Percentiles rank a stretch among this genome's conserved stretches.
phyloP scores from a whole-genome alignment of 1,140 invertebrate species.

The Pemphigus obesinymphae region DNA sequence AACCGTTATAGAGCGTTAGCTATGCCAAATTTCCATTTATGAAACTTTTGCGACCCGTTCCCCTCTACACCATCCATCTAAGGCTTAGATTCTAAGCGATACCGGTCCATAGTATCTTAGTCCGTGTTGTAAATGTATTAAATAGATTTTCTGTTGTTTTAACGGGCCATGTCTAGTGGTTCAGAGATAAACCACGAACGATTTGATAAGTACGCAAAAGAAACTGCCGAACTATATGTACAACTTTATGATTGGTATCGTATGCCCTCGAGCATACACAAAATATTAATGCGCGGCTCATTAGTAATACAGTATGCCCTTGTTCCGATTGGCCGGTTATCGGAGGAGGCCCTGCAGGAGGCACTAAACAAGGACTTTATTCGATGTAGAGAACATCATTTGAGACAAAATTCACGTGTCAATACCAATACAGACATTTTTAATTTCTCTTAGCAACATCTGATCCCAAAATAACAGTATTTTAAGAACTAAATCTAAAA shows the following conservation, averaged over 20 bases:
- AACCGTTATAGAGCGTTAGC: too few species aligned
- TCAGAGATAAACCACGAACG: conserved; percentile 40
- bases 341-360: conserved; percentile 46
- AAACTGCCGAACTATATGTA: conserved; percentile 46
- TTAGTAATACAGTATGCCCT: conserved; percentile 46
- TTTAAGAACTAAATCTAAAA: not conserved
- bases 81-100: too few species aligned
- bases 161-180: too few species aligned
- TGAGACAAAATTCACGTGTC: conserved; percentile 41
- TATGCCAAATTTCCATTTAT: too few species aligned
- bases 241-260: conserved; percentile 47
- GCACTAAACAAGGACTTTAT: conserved; percentile 45
- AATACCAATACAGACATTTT: conserved; percentile 5
- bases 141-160: too few species aligned
- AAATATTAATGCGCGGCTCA: conserved; percentile 48
- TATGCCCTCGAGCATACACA: conserved; percentile 48
- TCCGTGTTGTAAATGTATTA: too few species aligned
- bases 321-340: conserved; percentile 45
- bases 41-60: too few species aligned
- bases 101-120: too few species aligned
- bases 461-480: conserved; percentile 1
- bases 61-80: too few species aligned
- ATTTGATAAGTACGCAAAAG: conserved; percentile 45
- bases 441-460: conserved; percentile 29
- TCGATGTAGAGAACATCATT: conserved; percentile 42